Conservation (phyloP, 2,113 vertebrate species). For the Sylvietta virens region DNA sequence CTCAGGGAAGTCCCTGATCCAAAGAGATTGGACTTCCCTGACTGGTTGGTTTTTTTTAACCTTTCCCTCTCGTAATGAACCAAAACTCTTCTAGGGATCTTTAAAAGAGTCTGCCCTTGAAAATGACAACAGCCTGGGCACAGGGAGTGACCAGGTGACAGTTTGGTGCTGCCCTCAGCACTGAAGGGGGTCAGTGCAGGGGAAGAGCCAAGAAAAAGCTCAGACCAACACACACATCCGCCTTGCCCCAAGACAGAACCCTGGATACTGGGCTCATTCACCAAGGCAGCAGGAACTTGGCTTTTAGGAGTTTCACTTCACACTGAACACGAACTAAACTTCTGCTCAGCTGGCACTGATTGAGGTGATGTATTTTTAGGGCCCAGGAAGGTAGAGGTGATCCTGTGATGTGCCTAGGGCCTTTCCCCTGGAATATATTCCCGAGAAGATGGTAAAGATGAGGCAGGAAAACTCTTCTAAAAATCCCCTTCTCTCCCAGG, state of each 20-base stretch:
- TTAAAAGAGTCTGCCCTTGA: neutral
- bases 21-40: neutral
- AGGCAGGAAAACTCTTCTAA: neutral
- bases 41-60: neutral
- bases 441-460: neutral
- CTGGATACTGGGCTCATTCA: neutral
- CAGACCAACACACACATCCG: accelerated
- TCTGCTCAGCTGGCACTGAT: neutral
- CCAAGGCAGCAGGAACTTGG: neutral
- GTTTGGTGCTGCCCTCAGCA: neutral
- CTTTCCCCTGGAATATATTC: neutral
- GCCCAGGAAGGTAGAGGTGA: neutral
- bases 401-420: neutral
- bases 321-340: neutral
- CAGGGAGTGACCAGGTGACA: neutral
- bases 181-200: neutral
- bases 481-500: neutral
- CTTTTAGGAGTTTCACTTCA: neutral
- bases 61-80: neutral
- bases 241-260: neutral
- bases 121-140: neutral
- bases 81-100: neutral
- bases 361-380: neutral
- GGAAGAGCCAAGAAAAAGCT: neutral
- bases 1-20: neutral